Evolutionary conservation across 2,113 vertebrate genomes (phyloP), one percentile per base, ranked within the genome.

Genomic region (Todiramphus saurophagus): DNA sequence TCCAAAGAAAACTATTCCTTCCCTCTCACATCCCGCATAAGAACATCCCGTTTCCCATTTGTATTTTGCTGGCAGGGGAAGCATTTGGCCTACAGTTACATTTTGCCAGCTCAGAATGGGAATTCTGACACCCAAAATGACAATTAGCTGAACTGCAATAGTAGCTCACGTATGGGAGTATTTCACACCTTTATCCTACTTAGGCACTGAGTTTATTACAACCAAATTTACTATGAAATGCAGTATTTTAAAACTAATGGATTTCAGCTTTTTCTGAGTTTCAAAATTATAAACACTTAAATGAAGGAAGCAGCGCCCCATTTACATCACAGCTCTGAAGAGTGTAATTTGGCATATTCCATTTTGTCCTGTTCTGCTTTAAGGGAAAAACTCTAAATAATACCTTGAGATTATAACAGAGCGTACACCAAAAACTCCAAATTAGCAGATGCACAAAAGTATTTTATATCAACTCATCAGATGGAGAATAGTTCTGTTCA

Each of bases 271-370:
- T 75, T 78, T 30, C n/a, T 72, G 37, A 46, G 55, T 72, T 43
- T 55, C 58, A 72, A 75, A 78, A 84, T 43, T 55, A 60, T 18
- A 67, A 83, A 59, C 14, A 3, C 16, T 43, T 68, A 67, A 43
- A 53, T 19, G 55, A 92, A 81, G 16, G n/a, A 63, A 91, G n/a
- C 31, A 62, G 11, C 6, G 11, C 58, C 10, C 7, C 0, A 0
- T 60, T 88, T 70, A 82, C 0, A 2, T 59, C 60, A 78, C 43
- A 81, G 23, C 33, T 86, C 23, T 76, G 39, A 46, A 80, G 44
- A 55, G 13, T 5, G 2, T 20, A 50, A 11, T 68, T 44, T 56
- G 43, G 33, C 44, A 41, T 39, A 73, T 66, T 64, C n/a, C 46
- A 30, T 9, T 58, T 30, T 35, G 7, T 27, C 53, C 27, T 66